These are phyloP conservation scores for Drosophila nigrodunni DNA, from an alignment of 1,140 invertebrate species.

Conservation along the genomic window DNA sequence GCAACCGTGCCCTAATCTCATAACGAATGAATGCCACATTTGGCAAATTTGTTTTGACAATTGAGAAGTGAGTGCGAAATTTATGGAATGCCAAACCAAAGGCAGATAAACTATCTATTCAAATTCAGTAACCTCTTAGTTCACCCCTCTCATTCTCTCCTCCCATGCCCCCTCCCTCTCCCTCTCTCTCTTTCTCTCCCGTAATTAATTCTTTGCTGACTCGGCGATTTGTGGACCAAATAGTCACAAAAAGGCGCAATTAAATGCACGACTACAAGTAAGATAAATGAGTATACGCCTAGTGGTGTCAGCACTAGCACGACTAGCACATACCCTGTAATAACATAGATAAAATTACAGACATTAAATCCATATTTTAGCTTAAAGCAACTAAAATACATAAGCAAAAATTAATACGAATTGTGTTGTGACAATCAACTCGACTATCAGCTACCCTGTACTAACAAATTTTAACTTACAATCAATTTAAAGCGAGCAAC, in stretches of 20 bases:
- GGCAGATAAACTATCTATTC: conserved; percentile 55
- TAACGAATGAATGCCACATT: conserved; percentile 80
- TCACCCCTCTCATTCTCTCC: not conserved
- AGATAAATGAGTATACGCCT: conserved; percentile 20
- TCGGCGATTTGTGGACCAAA: conserved; percentile 54
- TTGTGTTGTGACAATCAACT: too few relatives aligned
- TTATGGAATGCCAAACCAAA: conserved; percentile 51
- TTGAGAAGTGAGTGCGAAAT: conserved; percentile 60
- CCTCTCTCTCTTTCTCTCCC: conserved; percentile 13
- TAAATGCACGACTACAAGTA: conserved; percentile 60
- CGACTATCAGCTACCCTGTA: not conserved
- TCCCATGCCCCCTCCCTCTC: conserved; percentile 6
- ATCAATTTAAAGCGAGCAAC: too few relatives aligned
- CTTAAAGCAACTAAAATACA: not conserved
- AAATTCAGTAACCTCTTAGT: conserved; percentile 18
- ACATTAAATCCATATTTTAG: not conserved
- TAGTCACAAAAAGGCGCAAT: conserved; percentile 65
- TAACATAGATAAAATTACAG: too few relatives aligned
- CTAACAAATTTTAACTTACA: too few relatives aligned
- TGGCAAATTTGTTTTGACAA: conserved; percentile 78
- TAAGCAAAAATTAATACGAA: not conserved
- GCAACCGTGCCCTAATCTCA: conserved; percentile 56
- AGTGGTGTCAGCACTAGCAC: not conserved
- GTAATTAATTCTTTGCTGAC: conserved; percentile 77
- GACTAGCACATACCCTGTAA: conserved; percentile 2